phyloP scores from a whole-genome alignment of 2,888 invertebrate genomes.

The Pollenia griseotomentosa region DNA sequence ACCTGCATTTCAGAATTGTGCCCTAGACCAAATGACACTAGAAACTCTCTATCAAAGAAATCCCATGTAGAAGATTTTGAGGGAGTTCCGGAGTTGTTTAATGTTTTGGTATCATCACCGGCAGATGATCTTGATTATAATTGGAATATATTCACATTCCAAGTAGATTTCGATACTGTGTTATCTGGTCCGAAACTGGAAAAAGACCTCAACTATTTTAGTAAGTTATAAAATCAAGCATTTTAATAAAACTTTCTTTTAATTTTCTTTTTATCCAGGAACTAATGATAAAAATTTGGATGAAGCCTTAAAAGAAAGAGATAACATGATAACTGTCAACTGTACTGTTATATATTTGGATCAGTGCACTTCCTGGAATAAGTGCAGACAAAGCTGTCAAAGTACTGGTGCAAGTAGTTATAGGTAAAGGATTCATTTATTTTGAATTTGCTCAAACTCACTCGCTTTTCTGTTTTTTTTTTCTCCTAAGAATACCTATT shows the following conservation, averaged over 20 bases:
- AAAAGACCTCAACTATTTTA: conserved; percentile 88
- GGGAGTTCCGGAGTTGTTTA: conserved; percentile 92
- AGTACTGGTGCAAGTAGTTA: conserved; percentile 84
- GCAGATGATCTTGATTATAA: conserved; percentile 88
- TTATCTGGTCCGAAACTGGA: conserved; percentile 88
- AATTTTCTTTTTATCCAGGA: conserved; percentile 84
- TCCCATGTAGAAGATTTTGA: conserved; percentile 95
- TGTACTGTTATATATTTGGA: conserved; percentile 96
- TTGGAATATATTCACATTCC: conserved; percentile 94
- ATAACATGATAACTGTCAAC: conserved; percentile 89
- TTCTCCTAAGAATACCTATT: too few species aligned
- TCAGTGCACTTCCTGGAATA: conserved; percentile 94
- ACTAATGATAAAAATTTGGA: conserved; percentile 88
- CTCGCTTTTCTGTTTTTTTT: too few species aligned
- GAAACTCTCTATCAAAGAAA: conserved; percentile 89
- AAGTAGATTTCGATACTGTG: conserved; percentile 89
- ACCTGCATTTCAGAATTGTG: conserved; percentile 89
- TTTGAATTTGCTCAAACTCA: too few species aligned
- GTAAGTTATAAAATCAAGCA: conserved; percentile 40
- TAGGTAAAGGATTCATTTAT: conserved; percentile 76
- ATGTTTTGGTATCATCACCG: conserved; percentile 90
- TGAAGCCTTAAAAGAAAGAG: conserved; percentile 80
- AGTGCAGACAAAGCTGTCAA: conserved; percentile 92
- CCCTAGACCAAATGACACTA: conserved; percentile 92
- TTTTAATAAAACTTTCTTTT: background rate